Conservation (phyloP, 2,797 vertebrate species). For the Sebastes paucispinis region DNA sequence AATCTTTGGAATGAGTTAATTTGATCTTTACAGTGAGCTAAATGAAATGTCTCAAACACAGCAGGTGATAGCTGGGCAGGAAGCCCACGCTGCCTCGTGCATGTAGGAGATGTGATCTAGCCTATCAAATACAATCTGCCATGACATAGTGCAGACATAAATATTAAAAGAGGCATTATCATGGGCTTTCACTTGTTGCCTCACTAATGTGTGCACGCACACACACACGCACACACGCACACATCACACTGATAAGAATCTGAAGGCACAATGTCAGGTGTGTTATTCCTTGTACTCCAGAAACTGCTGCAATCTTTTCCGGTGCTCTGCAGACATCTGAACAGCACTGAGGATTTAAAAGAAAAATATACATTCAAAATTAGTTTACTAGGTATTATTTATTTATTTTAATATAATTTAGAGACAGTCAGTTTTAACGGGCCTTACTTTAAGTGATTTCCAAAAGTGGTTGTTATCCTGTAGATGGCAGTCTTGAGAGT, state of each 20-base stretch:
- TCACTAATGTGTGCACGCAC: neutral
- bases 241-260: conserved; percentile 18
- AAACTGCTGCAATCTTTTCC: conserved; percentile 95
- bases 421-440: neutral
- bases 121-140: conserved; percentile 31
- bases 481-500: conserved; percentile 95
- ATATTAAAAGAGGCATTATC: conserved; percentile 63
- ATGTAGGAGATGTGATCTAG: conserved; percentile 12
- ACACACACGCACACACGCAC: too few species aligned
- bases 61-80: neutral
- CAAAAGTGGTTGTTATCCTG: conserved; percentile 93
- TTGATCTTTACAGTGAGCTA: neutral
- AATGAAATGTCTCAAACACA: conserved; percentile 14
- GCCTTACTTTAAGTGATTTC: conserved; percentile 93
- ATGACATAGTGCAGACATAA: conserved; percentile 35
- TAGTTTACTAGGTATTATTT: neutral
- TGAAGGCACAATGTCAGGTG: neutral
- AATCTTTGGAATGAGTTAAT: neutral
- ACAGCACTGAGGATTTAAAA: conserved; percentile 84
- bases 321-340: conserved; percentile 92
- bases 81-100: neutral
- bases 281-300: conserved; percentile 94
- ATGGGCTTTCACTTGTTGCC: conserved; percentile 15
- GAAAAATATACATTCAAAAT: neutral
- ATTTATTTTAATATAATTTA: too few species aligned